Evolutionary conservation across 2,797 vertebrate genomes (phyloP), one percentile per base, ranked within the genome.

Genomic region (Bradypus variegatus): DNA sequence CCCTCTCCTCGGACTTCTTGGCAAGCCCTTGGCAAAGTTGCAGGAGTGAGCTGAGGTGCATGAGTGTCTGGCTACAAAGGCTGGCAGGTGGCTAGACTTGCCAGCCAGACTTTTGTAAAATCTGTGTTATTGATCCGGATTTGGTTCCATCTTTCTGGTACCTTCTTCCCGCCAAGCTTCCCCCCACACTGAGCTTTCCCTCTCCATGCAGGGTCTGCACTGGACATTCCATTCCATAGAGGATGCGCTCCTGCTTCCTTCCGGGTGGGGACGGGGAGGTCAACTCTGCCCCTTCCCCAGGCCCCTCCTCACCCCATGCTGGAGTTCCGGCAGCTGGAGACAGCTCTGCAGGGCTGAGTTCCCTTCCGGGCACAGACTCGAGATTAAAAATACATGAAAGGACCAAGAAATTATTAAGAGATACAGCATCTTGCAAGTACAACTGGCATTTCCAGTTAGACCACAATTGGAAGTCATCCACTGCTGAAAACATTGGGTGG

Each of bases 361-460:
- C 92, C 69, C 80, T 94, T 73, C 80, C 95, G 78, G 88, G 94
- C 89, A 89, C 27, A 77, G 65, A 31, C 53, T 95, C 48, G 1
- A 86, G 96, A 95, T 93, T 95, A 95, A 97, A 95, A 96, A 95
- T 94, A 94, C 92, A 94, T 97, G 82, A 96, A 90, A 96, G 94
- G 69, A 81, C 84, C 50, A 90, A 94, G 90, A 95, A 93, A 94
- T 96, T 92, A 95, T 89, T 82, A 93, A 91, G 81, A 94, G 78
- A 90, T 78, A 90, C 13, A 80, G 65, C 14, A 29, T 60, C 84
- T 95, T 93, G 80, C 76, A 87, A 97, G 86, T 90, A 90, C 82
- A 89, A 65, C 79, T 89, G 21, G 1, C 87, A 65, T 92, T 95
- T 92, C 82, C 88, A 90, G 72, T 93, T 94, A 94, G 90, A 92